These are phyloP conservation scores for Palloptera scutellata DNA, from an alignment of 2,888 invertebrate species.

Conservation along the genomic window DNA sequence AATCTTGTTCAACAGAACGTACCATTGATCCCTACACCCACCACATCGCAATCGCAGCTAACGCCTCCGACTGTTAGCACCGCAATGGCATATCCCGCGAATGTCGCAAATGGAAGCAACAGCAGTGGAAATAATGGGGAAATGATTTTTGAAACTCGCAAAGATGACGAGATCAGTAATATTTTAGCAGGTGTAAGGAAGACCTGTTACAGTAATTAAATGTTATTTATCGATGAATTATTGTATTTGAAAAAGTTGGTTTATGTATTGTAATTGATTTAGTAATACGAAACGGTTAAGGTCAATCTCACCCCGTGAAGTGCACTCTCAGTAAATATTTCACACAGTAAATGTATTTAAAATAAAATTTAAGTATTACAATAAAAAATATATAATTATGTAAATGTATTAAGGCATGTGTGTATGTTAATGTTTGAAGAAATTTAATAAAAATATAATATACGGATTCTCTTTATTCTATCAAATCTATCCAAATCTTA, in stretches of 20 bases:
- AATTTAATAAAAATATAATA: no score
- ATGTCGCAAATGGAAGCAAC: conserved; percentile 29
- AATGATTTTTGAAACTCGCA: conserved; percentile 67
- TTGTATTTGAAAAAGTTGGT: neutral
- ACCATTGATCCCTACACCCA: conserved; percentile 55
- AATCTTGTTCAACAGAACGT: conserved; percentile 27
- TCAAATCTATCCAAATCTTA: no score
- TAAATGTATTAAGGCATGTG: no score
- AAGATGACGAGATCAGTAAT: conserved; percentile 88
- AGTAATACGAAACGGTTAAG: neutral
- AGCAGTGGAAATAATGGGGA: conserved; percentile 41
- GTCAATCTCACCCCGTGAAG: no score
- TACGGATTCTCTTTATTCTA: no score
- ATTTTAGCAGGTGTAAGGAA: conserved; percentile 88
- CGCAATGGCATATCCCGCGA: conserved; percentile 21
- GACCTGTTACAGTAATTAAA: conserved; percentile 82
- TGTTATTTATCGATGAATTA: neutral
- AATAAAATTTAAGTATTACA: no score
- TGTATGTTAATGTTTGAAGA: no score
- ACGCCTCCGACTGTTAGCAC: neutral
- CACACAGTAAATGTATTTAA: no score
- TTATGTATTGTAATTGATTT: neutral
- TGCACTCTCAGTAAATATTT: no score
- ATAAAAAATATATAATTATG: no score
- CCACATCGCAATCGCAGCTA: conserved; percentile 14